These are phyloP conservation scores for Noctuana brunneofusca DNA, from an alignment of 2,888 invertebrate species.

Conservation along the genomic window DNA sequence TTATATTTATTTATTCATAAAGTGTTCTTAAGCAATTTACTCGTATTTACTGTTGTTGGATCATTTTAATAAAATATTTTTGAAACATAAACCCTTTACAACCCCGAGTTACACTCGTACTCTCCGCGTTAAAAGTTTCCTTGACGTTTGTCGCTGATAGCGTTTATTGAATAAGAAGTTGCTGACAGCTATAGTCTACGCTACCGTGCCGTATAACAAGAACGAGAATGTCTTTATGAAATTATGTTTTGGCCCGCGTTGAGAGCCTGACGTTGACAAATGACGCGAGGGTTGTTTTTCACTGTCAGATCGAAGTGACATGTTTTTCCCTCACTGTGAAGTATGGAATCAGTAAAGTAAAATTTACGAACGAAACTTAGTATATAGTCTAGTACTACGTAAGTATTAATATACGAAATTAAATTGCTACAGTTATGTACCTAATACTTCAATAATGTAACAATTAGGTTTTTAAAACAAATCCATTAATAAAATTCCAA, in stretches of 20 bases:
- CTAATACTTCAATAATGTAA: no score
- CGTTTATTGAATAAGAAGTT: slow-evolving; percentile 53
- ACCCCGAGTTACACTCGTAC: background rate
- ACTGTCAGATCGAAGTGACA: slow-evolving; percentile 79
- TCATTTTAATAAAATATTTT: no score
- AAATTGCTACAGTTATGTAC: no score
- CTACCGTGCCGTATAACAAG: slow-evolving; percentile 60
- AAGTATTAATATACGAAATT: no score
- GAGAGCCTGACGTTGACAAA: slow-evolving; percentile 79
- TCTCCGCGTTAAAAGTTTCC: background rate
- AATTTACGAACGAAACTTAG: slow-evolving; percentile 51
- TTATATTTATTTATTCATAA: no score
- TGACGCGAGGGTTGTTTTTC: slow-evolving; percentile 76
- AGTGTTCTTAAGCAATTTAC: no score
- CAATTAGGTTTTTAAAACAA: no score
- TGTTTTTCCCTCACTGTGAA: slow-evolving; percentile 70
- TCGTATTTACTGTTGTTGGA: no score
- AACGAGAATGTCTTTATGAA: slow-evolving; percentile 79
- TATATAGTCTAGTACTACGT: background rate
- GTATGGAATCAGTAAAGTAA: slow-evolving; percentile 61
- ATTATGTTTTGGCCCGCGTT: slow-evolving; percentile 71
- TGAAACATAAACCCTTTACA: background rate
- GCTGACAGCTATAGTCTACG: slow-evolving; percentile 54
- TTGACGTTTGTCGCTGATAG: slow-evolving; percentile 14
- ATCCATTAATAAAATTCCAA: no score